A percentile compares a stretch with the other conserved stretches of the same genome.
These are phyloP conservation scores for Lagodon rhomboides DNA, from an alignment of 2,797 vertebrate species.

Conservation along the genomic window DNA sequence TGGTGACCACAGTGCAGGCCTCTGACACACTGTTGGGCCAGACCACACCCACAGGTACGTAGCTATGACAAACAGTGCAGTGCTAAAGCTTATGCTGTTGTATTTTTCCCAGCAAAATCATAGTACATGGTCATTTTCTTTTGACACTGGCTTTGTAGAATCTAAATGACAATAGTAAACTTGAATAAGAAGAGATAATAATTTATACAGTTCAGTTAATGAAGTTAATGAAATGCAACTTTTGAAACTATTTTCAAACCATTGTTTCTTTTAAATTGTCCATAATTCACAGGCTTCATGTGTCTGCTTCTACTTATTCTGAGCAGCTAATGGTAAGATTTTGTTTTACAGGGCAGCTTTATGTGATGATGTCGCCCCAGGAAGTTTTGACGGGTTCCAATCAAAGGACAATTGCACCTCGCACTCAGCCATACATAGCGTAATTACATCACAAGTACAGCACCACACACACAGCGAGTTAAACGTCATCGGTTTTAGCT, in stretches of 20 bases:
- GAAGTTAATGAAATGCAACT: neutral
- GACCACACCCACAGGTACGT: slow-evolving; percentile 86
- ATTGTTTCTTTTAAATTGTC: neutral
- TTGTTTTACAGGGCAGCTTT: slow-evolving; percentile 89
- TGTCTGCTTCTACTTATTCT: neutral
- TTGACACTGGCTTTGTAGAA: neutral
- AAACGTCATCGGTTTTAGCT: neutral
- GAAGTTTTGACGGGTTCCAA: slow-evolving; percentile 92
- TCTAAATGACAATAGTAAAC: neutral
- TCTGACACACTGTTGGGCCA: slow-evolving; percentile 91
- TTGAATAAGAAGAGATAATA: neutral
- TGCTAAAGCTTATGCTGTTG: neutral
- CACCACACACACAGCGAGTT: neutral
- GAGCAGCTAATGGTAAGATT: slow-evolving; percentile 10
- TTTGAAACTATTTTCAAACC: neutral
- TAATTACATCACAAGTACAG: slow-evolving; percentile 72
- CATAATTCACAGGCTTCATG: neutral
- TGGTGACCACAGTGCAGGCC: slow-evolving; percentile 92
- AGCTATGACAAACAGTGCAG: neutral
- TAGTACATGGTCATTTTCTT: neutral
- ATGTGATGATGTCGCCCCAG: slow-evolving; percentile 98
- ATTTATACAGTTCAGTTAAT: neutral
- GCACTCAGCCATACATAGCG: slow-evolving; percentile 93
- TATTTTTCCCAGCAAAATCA: neutral
- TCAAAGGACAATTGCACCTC: slow-evolving; percentile 92